These are phyloP conservation scores for Nipponacmea schrenckii DNA, from an alignment of 2,888 invertebrate species.

Conservation along the genomic window DNA sequence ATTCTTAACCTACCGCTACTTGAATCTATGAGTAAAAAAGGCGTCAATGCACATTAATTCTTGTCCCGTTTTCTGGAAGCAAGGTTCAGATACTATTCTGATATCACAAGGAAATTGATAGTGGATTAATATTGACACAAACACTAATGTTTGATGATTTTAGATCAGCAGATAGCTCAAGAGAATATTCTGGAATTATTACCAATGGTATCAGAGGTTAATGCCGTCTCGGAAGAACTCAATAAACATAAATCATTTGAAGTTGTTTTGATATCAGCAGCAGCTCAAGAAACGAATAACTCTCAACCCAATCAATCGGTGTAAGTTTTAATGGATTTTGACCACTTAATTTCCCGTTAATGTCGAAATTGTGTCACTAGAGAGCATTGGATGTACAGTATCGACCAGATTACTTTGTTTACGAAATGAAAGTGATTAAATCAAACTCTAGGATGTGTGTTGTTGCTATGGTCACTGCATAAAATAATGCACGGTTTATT, in stretches of 20 bases:
- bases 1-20: too few species aligned
- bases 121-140: too few species aligned
- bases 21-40: too few species aligned
- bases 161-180: slow-evolving; percentile 68
- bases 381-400: background rate
- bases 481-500: too few species aligned
- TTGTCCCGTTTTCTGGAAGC: too few species aligned
- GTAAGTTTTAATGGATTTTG: slow-evolving; percentile 49
- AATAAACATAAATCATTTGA: slow-evolving; percentile 68
- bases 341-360: background rate
- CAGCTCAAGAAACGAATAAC: slow-evolving; percentile 54
- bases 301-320: slow-evolving; percentile 36
- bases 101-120: too few species aligned
- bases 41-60: too few species aligned
- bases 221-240: slow-evolving; percentile 68
- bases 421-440: too few species aligned
- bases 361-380: background rate
- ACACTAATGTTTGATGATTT: background rate
- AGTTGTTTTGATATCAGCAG: slow-evolving; percentile 65
- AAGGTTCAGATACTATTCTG: too few species aligned
- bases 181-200: slow-evolving; percentile 68
- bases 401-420: background rate
- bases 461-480: too few species aligned
- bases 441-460: too few species aligned
- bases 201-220: slow-evolving; percentile 68